A percentile compares a stretch with the other conserved stretches of the same genome.
These are phyloP conservation scores for Ochropacha duplaris DNA, from an alignment of 2,888 invertebrate genomes.

Conservation along the genomic window DNA sequence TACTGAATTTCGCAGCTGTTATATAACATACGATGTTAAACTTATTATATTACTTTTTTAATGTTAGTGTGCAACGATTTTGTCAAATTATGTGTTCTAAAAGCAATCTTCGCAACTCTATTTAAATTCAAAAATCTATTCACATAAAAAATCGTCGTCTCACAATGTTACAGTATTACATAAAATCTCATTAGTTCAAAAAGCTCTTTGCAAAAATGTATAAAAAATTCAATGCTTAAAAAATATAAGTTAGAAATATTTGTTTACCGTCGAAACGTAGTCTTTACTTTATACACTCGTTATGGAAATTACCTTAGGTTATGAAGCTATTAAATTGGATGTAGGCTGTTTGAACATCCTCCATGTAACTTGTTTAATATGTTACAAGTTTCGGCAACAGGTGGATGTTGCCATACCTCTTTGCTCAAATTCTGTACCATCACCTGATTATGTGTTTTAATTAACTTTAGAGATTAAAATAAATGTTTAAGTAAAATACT, in stretches of 20 bases:
- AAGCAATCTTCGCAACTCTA: not conserved
- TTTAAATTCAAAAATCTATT: not conserved
- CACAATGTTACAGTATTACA: not conserved
- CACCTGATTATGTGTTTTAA: not conserved
- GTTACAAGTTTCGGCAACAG: not conserved
- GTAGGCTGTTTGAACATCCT: not conserved
- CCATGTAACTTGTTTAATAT: slow-evolving; percentile 2
- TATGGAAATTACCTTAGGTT: not conserved
- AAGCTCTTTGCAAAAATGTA: no score
- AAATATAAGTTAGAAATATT: not conserved
- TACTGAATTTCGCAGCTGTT: no score
- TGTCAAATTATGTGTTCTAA: not conserved
- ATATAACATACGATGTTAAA: no score
- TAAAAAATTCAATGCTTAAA: not conserved
- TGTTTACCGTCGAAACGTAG: not conserved
- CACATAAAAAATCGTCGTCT: not conserved
- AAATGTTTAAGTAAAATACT: no score
- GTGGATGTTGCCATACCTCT: not conserved
- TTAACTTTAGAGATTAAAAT: not conserved
- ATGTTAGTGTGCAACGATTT: not conserved
- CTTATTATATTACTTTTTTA: no score
- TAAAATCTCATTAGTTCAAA: no score
- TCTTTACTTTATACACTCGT: no score
- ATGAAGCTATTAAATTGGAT: not conserved
- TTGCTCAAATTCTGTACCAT: not conserved